phyloP scores from a whole-genome alignment of 2,113 vertebrate genomes.

The Cnemophilus loriae region DNA sequence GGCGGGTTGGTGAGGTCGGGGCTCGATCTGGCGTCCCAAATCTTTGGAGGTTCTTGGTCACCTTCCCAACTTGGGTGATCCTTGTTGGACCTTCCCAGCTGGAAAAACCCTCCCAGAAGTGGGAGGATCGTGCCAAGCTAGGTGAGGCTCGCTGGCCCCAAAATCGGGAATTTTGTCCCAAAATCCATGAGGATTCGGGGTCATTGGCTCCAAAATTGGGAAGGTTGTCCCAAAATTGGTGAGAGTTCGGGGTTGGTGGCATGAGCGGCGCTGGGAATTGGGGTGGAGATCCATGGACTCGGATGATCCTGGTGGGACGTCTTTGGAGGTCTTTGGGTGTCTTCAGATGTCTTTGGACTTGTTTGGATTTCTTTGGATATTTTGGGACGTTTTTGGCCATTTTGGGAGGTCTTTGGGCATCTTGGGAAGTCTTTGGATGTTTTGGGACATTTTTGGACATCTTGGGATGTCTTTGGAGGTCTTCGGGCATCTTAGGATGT shows the following conservation, averaged over 20 bases:
- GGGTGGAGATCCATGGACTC: too few relatives aligned
- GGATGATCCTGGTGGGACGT: too few relatives aligned
- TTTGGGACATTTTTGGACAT: background rate
- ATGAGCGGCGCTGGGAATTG: too few relatives aligned
- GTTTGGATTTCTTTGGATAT: too few relatives aligned
- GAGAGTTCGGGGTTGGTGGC: too few relatives aligned
- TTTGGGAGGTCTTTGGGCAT: rapidly evolving
- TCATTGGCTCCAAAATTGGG: background rate
- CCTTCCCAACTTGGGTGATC: background rate
- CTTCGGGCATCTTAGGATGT: background rate
- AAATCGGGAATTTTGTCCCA: background rate
- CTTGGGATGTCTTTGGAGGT: background rate
- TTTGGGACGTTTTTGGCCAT: background rate
- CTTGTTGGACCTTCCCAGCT: background rate
- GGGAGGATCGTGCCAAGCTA: background rate
- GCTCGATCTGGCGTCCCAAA: rapidly evolving
- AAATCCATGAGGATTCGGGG: background rate
- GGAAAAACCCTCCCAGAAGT: background rate
- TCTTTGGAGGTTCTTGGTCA: background rate
- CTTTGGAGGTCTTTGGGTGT: background rate
- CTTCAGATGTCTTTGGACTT: too few relatives aligned
- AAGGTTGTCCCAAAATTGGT: background rate
- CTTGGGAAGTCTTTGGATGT: background rate
- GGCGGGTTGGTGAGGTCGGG: background rate
- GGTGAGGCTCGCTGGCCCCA: background rate